A percentile compares a stretch with the other conserved stretches of the same genome.
phyloP scores from a whole-genome alignment of 2,888 invertebrate genomes.

The Noctua comes region DNA sequence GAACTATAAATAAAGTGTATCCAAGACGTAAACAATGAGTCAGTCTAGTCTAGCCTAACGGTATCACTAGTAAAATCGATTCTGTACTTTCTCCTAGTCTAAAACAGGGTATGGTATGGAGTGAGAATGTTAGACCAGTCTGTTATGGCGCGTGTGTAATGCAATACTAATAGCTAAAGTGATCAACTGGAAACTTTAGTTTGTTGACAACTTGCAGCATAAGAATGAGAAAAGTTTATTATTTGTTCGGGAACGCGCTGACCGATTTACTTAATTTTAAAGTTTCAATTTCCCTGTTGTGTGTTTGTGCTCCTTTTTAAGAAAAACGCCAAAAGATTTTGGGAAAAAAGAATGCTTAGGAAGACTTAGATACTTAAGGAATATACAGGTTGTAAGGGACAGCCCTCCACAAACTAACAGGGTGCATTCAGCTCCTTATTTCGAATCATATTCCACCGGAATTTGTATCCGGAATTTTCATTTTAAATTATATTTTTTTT shows the following conservation, averaged over 20 bases:
- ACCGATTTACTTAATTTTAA: background rate
- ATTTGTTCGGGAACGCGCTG: background rate
- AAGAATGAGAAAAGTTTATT: slow-evolving; percentile 18
- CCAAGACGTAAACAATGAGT: slow-evolving; percentile 72
- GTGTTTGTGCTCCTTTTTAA: background rate
- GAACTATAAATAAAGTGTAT: slow-evolving; percentile 64
- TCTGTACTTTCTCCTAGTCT: slow-evolving; percentile 76
- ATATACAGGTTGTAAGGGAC: too few species aligned
- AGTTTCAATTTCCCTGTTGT: slow-evolving; percentile 1
- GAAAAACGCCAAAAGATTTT: background rate
- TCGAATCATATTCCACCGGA: too few species aligned
- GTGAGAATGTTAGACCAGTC: slow-evolving; percentile 52
- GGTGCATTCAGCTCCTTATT: too few species aligned
- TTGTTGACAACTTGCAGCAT: slow-evolving; percentile 20
- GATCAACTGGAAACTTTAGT: slow-evolving; percentile 24
- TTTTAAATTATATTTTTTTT: too few species aligned
- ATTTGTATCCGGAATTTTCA: too few species aligned
- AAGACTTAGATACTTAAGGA: background rate
- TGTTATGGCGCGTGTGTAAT: slow-evolving; percentile 64
- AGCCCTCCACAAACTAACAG: too few species aligned
- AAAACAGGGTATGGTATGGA: slow-evolving; percentile 72
- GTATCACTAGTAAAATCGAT: slow-evolving; percentile 67
- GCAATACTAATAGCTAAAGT: slow-evolving; percentile 48
- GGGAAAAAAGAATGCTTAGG: background rate
- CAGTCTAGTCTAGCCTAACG: slow-evolving; percentile 66